These are phyloP conservation scores for Characodon lateralis DNA, from an alignment of 2,797 vertebrate genomes.

Conservation along the genomic window DNA sequence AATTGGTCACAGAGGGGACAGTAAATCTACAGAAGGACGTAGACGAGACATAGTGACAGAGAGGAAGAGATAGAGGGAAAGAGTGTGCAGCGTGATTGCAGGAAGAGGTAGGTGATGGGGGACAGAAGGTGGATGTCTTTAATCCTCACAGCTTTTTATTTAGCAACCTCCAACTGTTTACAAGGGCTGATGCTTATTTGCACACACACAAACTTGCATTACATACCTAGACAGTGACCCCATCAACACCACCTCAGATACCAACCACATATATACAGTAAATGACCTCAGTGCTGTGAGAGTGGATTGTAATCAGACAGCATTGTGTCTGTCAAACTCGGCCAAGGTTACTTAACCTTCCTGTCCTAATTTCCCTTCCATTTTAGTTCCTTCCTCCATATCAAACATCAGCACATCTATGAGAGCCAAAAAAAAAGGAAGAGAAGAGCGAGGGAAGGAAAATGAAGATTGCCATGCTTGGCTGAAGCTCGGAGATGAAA, in stretches of 20 bases:
- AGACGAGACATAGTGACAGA: constrained; percentile 55
- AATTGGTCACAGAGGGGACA: constrained; percentile 83
- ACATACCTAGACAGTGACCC: constrained; percentile 31
- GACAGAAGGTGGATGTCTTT: constrained; percentile 72
- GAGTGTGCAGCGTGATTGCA: constrained; percentile 49
- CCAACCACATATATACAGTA: constrained; percentile 73
- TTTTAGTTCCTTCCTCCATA: constrained; percentile 77
- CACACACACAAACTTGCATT: constrained; percentile 32
- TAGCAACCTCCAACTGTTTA: constrained; percentile 78
- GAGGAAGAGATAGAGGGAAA: constrained; percentile 36
- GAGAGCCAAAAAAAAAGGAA: constrained; percentile 39
- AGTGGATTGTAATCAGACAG: constrained; percentile 79
- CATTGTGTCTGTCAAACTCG: constrained; percentile 80
- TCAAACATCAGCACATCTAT: constrained; percentile 78
- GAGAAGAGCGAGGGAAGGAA: constrained; percentile 64
- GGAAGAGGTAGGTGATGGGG: constrained; percentile 64
- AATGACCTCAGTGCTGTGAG: constrained; percentile 74
- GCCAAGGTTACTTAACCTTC: constrained; percentile 81
- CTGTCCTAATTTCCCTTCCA: constrained; percentile 80
- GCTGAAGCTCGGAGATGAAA: constrained; percentile 78
- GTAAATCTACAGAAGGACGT: constrained; percentile 76
- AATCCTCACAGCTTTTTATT: constrained; percentile 78
- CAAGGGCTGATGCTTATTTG: constrained; percentile 71
- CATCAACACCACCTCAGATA: constrained; percentile 33
- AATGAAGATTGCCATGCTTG: constrained; percentile 79